Base-by-base conservation (phyloP, 2,797 vertebrate genomes). In the Danio albolineatus region DNA sequence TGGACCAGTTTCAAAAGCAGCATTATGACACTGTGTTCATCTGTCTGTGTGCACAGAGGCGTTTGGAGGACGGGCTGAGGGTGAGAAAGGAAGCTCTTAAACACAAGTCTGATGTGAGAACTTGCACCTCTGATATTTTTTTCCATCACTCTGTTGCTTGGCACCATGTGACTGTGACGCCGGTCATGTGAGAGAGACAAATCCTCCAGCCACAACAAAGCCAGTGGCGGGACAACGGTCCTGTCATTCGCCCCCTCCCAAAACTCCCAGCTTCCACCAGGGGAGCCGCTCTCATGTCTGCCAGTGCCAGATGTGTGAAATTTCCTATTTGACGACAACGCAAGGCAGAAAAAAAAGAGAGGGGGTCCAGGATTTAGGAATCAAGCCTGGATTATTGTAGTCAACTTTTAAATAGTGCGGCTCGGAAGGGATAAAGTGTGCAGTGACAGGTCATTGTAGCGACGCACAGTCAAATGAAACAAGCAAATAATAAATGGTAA, bases 301-400 rank as follows among this genome's bases (percentile, higher is more conserved):
- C 90, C 94, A 93, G 93, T 92, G 91, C 92, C 94, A 95, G 93
- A 95, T 94, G 92, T 93, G 94, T 94, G 93, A 94, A 94, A 95
- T 95, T 96, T 89, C 91, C 92, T 95, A 92, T 89, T 79, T 82
- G 79, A 80, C 53, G 51, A 81, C 83, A 86, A 85, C 86, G 70
- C 76, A 80, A 53, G 69, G 76, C 81, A 74, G 71, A 80, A 17
- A 87, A 87, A 89, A 90, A 94, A 94, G 89, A 94, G 92, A 91
- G 87, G 60, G 78, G 69, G 69, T 56, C 87, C 86, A 48, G 85
- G 94, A 93, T 94, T 95, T 94, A 92, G 86, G 93, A 92, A 94
- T 94, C 93, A 84, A 93, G 90, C 92, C 93, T 94, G 93, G 93
- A 94, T 94, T 94, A 94, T 88, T 89, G 91, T 91, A 93, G 91